Conservation (phyloP, 1,140 invertebrate species). For the Phortica variegata region DNA sequence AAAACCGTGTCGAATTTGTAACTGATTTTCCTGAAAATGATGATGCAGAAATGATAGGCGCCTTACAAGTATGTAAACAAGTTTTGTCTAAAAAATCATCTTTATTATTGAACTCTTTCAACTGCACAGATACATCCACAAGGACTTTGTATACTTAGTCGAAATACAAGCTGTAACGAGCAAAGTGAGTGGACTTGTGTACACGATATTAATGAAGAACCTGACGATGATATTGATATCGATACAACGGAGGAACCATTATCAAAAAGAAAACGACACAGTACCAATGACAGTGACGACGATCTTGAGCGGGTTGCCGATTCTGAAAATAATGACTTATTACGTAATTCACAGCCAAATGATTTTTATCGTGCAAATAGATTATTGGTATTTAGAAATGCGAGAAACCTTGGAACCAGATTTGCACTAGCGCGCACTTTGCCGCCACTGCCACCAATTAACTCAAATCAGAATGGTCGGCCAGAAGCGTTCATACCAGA, state of each 20-base stretch:
- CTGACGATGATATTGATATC: slow-evolving; percentile 21
- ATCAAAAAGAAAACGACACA: slow-evolving; percentile 56
- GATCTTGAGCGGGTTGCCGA: not conserved
- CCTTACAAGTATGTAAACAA: slow-evolving; percentile 66
- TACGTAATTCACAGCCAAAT: not conserved
- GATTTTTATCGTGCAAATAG: too few species aligned
- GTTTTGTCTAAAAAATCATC: not conserved
- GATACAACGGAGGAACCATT: slow-evolving; percentile 18
- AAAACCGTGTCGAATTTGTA: slow-evolving; percentile 86
- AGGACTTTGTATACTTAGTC: slow-evolving; percentile 83
- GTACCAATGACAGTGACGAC: slow-evolving; percentile 5
- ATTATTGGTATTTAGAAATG: too few species aligned
- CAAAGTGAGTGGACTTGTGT: slow-evolving; percentile 91
- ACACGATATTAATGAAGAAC: slow-evolving; percentile 73
- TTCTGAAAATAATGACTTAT: too few species aligned
- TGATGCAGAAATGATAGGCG: slow-evolving; percentile 87
- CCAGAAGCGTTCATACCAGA: slow-evolving; percentile 44
- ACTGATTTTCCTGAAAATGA: slow-evolving; percentile 84
- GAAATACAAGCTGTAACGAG: slow-evolving; percentile 84
- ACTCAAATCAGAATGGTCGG: not conserved
- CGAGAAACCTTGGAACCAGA: not conserved
- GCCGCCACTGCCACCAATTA: not conserved
- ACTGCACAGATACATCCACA: slow-evolving; percentile 76
- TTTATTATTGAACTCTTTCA: slow-evolving; percentile 7
- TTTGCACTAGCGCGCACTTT: slow-evolving; percentile 1